Evolutionary conservation across 1,140 invertebrate genomes (phyloP).

Genomic region (Aleiodes sp.): DNA sequence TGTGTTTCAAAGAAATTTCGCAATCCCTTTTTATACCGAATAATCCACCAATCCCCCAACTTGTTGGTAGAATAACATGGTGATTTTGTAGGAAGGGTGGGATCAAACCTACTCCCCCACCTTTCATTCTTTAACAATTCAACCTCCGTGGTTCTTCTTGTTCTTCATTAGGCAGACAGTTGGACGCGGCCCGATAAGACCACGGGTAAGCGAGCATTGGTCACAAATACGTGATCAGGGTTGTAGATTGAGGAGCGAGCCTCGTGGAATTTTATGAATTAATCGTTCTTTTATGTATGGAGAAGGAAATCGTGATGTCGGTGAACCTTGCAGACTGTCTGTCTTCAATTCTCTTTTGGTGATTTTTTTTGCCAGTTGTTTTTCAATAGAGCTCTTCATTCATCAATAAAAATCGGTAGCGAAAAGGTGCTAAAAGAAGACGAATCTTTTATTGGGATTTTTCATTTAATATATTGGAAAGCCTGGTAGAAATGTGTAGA

Average conservation of each 20-base stretch:
- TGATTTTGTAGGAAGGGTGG: slow-evolving; percentile 31
- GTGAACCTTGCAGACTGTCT: slow-evolving; percentile 20
- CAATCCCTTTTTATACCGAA: slow-evolving; percentile 60
- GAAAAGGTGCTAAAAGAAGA: too few species aligned
- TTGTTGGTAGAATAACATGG: not conserved
- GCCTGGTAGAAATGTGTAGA: too few species aligned
- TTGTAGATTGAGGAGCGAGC: slow-evolving; percentile 38
- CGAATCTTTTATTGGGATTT: too few species aligned
- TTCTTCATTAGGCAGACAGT: slow-evolving; percentile 32
- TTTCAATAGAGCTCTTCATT: too few species aligned
- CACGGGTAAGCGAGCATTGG: slow-evolving; percentile 48
- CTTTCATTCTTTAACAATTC: slow-evolving; percentile 26
- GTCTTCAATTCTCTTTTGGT: slow-evolving; percentile 15
- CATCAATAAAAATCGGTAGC: too few species aligned
- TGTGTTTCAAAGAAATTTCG: slow-evolving; percentile 37
- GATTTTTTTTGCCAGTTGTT: too few species aligned
- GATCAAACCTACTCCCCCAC: slow-evolving; percentile 19
- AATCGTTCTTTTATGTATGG: slow-evolving; percentile 39
- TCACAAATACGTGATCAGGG: slow-evolving; percentile 53
- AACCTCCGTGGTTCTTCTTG: slow-evolving; percentile 38
- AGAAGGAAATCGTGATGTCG: slow-evolving; percentile 17
- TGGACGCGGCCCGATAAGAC: slow-evolving; percentile 22
- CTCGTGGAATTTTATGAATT: slow-evolving; percentile 50
- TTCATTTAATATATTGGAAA: too few species aligned
- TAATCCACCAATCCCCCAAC: not conserved